Evolutionary conservation across 2,888 invertebrate species (phyloP), one percentile per base, ranked within the genome.

Genomic region (Palloptera scutellata): DNA sequence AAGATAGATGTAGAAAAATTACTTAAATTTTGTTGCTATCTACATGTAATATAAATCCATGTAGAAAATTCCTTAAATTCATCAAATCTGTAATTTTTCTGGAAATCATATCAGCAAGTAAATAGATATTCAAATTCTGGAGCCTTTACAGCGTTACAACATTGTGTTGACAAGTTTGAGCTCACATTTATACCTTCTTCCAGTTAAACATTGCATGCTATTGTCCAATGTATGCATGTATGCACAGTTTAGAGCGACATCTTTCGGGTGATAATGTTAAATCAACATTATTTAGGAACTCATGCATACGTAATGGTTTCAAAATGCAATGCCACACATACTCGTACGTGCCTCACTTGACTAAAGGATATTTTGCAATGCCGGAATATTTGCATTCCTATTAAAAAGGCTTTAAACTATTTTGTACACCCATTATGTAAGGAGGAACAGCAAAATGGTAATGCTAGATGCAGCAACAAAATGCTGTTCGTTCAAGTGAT

Each of bases 241-340:
- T 30, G 30, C 6, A 30, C 30, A 30, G 30, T 30, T 30, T 30
- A 30, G 30, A 55, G 66, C 51, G 30, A 61, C 66, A 61, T 48
- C 55, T 52, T 58, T 51, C 15, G 64, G 69, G 74, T 79, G 79
- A 77, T 81, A 80, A 79, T 80, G 77, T 77, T 79, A 80, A 81
- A 82, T 81, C 83, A 81, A 81, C 81, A 82, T 82, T 81, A 81
- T 81, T 81, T 79, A 78, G 78, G 72, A 80, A 78, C 73, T 74
- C 83, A 81, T 82, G 81, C 83, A 82, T 82, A 78, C 74, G 72
- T 80, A 81, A 81, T 81, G 75, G 75, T 75, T 53, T n/a, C 41
- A 57, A 57, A 57, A 40, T 57, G 13, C 11, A 41, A 10, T n/a
- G 12, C 13, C 30, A 41, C 48, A n/a, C 48, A n/a, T n/a, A n/a